Conservation (phyloP, 1,140 invertebrate species). For the Delia radicum region DNA sequence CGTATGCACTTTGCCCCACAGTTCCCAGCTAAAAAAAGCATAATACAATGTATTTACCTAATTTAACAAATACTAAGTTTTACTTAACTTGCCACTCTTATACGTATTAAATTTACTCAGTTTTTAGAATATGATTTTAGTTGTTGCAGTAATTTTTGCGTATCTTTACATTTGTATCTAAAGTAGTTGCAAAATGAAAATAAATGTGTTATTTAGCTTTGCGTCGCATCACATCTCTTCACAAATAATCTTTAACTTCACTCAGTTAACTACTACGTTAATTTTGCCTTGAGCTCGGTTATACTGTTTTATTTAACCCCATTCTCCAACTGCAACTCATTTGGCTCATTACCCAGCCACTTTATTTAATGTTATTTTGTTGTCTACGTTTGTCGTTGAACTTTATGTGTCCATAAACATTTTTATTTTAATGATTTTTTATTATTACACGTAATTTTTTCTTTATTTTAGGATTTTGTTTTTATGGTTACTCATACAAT, state of each 20-base stretch:
- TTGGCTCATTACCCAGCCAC: neutral
- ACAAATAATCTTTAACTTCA: too few relatives aligned
- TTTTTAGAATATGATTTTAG: too few relatives aligned
- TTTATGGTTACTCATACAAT: neutral
- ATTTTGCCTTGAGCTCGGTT: neutral
- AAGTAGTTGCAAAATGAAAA: slow-evolving; percentile 1
- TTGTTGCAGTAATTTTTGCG: neutral
- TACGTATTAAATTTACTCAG: too few relatives aligned
- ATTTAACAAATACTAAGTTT: too few relatives aligned
- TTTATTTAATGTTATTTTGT: neutral
- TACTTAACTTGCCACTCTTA: too few relatives aligned
- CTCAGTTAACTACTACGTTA: too few relatives aligned
- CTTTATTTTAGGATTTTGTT: neutral
- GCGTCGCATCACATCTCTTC: neutral
- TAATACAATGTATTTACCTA: too few relatives aligned
- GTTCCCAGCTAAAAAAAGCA: too few relatives aligned
- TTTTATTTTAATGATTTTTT: slow-evolving; percentile 27
- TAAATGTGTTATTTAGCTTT: neutral
- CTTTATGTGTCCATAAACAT: slow-evolving; percentile 25
- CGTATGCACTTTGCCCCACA: too few relatives aligned
- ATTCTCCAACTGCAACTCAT: neutral
- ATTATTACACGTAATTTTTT: slow-evolving; percentile 16
- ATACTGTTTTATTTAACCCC: neutral
- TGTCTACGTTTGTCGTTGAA: slow-evolving; percentile 6
- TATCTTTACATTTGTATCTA: neutral